Evolutionary conservation across 2,888 invertebrate genomes (phyloP), one percentile per base, ranked within the genome.

Genomic region (Melipona bicolor): DNA sequence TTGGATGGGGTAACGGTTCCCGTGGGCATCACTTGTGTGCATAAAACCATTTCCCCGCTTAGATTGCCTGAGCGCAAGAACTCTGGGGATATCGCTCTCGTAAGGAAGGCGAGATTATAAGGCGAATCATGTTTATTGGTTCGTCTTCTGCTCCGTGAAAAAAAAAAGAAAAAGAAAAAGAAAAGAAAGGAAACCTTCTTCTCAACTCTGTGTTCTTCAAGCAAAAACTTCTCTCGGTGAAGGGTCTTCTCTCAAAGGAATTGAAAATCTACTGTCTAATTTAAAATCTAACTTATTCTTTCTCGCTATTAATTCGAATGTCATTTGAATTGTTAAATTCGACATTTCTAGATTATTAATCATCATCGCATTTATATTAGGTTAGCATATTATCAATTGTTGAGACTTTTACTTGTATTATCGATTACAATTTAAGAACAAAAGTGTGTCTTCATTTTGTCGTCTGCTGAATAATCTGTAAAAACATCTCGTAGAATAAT

Each of bases 1-100:
- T 85, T 90, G 90, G 91, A 87, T 88, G 90, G 91, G 90, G 87
- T 88, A 92, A 93, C 91, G 91, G 89, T 92, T 90, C 93, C 93
- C 92, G 78, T 77, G 92, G 91, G 93, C 86, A 89, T 90, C 88
- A 87, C 92, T 91, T 90, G 89, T 90, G 91, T 91, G 92, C 91
- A 91, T 92, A 91, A 92, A 92, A 90, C 91, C 91, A 92, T 92
- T 91, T 91, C 90, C 89, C 88, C 86, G 86, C 83, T 87, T 88
- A 88, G 91, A 91, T 91, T 91, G 89, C 84, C 83, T 87, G 86
- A 90, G 82, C 81, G 82, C 87, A 81, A 71, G 82, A 81, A 79
- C 81, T 78, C 78, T 68, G 79, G 83, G 87, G 88, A 85, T 84
- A 83, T 78, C 77, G 84, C 78, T 85, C 75, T 87, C 74, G 83